Conservation (phyloP, 2,888 invertebrate species). For the Heliconius hortense region DNA sequence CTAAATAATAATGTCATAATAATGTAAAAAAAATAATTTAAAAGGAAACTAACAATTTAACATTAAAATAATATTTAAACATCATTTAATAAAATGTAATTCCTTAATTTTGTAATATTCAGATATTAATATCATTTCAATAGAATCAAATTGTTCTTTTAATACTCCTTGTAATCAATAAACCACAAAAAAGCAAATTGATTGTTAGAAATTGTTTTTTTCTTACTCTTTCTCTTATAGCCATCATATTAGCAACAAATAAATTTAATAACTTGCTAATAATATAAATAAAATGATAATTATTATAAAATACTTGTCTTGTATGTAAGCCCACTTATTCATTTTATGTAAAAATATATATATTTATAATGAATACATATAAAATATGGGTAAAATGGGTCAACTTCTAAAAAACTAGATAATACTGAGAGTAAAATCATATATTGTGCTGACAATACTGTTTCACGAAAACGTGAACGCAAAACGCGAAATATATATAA, state of each 20-base stretch:
- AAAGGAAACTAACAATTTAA: background rate
- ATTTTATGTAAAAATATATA: slow-evolving; percentile 20
- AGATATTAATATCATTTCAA: too few species aligned
- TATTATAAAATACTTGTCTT: background rate
- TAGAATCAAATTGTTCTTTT: too few species aligned
- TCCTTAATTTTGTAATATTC: background rate
- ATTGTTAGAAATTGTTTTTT: too few species aligned
- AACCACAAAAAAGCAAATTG: too few species aligned
- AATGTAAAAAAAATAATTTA: background rate
- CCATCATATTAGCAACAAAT: background rate
- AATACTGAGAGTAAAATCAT: slow-evolving; percentile 65
- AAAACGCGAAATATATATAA: slow-evolving; percentile 39
- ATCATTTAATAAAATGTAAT: background rate
- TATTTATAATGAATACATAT: slow-evolving; percentile 19
- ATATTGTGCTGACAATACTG: slow-evolving; percentile 43
- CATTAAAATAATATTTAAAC: background rate
- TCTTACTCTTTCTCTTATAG: background rate
- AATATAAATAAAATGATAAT: background rate
- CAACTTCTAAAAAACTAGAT: slow-evolving; percentile 64
- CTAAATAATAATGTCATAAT: background rate
- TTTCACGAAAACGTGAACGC: slow-evolving; percentile 38
- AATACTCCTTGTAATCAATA: too few species aligned
- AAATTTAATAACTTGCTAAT: background rate
- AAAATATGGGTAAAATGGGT: slow-evolving; percentile 62
- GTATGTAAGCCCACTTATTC: background rate